Evolutionary conservation across 2,888 invertebrate species (phyloP).

Genomic region (Pristionchus mayeri): DNA sequence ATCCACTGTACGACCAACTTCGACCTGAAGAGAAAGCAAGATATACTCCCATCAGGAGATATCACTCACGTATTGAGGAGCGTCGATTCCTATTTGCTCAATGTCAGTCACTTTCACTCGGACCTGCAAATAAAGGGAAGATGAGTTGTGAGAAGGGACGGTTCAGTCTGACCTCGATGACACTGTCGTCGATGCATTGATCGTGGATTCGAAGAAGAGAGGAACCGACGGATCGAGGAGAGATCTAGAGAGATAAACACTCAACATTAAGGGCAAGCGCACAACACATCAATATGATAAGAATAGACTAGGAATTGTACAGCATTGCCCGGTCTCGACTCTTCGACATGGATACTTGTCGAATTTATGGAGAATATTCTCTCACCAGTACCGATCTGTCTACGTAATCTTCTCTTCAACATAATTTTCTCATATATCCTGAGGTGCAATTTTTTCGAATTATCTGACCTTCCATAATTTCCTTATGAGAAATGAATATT

Average conservation of each 20-base stretch:
- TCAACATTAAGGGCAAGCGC: background rate
- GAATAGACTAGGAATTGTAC: too few species aligned
- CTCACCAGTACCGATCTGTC: too few species aligned
- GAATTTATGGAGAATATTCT: too few species aligned
- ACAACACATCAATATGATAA: too few species aligned
- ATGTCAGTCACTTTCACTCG: conserved; percentile 66
- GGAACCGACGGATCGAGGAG: conserved; percentile 60
- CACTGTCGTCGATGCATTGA: conserved; percentile 61
- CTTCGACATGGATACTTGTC: too few species aligned
- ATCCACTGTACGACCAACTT: conserved; percentile 56
- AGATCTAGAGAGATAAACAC: conserved; percentile 51
- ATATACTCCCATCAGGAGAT: background rate
- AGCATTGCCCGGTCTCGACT: too few species aligned
- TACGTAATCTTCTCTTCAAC: too few species aligned
- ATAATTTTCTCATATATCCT: too few species aligned
- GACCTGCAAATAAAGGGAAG: background rate
- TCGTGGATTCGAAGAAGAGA: conserved; percentile 61
- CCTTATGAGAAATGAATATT: too few species aligned
- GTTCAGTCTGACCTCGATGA: conserved; percentile 54
- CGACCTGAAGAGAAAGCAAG: conserved; percentile 47
- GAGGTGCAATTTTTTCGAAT: too few species aligned
- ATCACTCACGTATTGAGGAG: conserved; percentile 61
- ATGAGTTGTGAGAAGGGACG: background rate
- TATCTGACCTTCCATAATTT: too few species aligned
- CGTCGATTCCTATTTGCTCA: conserved; percentile 61